phyloP scores from a whole-genome alignment of 2,113 vertebrate species.

The Indicator indicator region DNA sequence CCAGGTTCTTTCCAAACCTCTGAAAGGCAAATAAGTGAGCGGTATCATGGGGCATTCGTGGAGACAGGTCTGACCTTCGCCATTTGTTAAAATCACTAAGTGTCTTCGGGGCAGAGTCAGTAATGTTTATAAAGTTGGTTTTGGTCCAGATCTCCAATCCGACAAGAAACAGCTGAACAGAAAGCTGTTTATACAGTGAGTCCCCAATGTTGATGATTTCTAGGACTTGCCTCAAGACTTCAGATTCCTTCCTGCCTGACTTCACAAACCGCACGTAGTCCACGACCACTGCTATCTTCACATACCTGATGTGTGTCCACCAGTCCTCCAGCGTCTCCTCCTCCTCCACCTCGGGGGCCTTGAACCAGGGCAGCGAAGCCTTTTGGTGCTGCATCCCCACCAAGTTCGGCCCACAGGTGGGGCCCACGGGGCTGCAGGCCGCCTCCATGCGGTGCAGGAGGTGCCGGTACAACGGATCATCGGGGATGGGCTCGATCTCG shows the following conservation, averaged over 20 bases:
- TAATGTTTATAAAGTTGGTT: neutral
- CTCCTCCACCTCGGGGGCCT: fast-evolving
- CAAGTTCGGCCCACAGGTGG: neutral
- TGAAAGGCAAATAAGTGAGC: constrained; percentile 50
- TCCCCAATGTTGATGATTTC: constrained; percentile 30
- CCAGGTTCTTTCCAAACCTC: constrained; percentile 33
- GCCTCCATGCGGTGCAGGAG: constrained; percentile 51
- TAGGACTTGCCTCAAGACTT: constrained; percentile 18
- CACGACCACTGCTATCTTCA: constrained; percentile 27
- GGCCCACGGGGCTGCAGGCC: fast-evolving
- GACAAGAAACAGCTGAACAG: neutral
- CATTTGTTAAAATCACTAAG: neutral
- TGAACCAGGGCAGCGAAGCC: neutral
- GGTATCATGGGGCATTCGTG: constrained; percentile 11
- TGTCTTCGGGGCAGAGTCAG: neutral
- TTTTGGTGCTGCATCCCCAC: neutral
- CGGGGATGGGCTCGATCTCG: constrained; percentile 34
- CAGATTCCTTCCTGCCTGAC: neutral
- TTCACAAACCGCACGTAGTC: constrained; percentile 28
- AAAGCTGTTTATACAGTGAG: neutral
- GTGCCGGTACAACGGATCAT: constrained; percentile 35
- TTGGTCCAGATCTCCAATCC: constrained; percentile 73
- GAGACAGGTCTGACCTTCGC: neutral
- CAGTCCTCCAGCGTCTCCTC: neutral
- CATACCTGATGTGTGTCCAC: neutral